These are phyloP conservation scores for Lycaon pictus DNA, from an alignment of 2,113 vertebrate species.

Conservation along the genomic window DNA sequence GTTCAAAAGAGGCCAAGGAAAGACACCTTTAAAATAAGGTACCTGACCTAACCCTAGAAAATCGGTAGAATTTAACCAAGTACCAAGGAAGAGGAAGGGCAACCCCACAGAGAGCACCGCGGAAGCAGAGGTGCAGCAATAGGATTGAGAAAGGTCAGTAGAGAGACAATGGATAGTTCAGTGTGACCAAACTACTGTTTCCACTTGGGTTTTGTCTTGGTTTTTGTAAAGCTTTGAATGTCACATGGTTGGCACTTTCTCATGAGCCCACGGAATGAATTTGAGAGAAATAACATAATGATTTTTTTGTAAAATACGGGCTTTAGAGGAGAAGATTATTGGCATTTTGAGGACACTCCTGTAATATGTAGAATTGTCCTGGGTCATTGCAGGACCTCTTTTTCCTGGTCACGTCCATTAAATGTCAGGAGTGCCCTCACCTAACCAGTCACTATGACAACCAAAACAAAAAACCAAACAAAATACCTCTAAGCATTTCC, in stretches of 20 bases:
- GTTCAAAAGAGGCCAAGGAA: background rate
- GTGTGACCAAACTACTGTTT: background rate
- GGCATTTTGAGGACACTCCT: background rate
- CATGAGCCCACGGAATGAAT: background rate
- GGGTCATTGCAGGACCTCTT: background rate
- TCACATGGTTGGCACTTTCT: background rate
- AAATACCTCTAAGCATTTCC: background rate
- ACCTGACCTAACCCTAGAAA: background rate
- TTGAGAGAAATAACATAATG: background rate
- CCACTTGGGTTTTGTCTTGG: background rate
- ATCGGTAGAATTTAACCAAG: background rate
- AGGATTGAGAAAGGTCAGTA: background rate
- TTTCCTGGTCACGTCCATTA: background rate
- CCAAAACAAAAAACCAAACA: background rate
- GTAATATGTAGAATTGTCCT: background rate
- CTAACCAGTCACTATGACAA: background rate
- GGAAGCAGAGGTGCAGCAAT: background rate
- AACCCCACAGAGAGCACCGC: background rate
- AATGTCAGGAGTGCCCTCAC: background rate
- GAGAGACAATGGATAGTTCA: background rate
- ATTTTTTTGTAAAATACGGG: background rate
- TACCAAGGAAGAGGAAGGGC: background rate
- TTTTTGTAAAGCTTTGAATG: constrained; percentile 27
- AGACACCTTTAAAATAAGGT: background rate
- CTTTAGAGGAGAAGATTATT: background rate